Base-by-base conservation (phyloP, 2,113 vertebrate species). In the Upupa epops region DNA sequence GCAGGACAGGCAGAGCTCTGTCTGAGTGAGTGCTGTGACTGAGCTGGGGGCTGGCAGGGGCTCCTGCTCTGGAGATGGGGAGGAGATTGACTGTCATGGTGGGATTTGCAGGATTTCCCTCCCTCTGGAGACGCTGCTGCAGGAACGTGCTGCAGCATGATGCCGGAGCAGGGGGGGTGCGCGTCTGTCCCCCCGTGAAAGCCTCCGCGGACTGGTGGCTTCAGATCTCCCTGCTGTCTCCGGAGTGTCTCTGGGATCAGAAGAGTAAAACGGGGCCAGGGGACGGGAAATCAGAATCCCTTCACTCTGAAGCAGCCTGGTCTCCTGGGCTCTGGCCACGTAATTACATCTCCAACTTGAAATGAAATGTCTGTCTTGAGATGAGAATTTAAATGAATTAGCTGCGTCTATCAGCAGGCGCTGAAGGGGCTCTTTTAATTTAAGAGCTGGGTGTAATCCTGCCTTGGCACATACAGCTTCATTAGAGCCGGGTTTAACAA, bases 361-460 rank as follows among this genome's bases (percentile, higher is more conserved):
- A 94, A 91, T 93, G 70, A 92, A 95, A 90, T 74, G 72, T 91
- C 91, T 94, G 18, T 64, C 71, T 82, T 81, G 75, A 91, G 94
- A 92, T 78, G 86, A 86, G 91, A 86, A 63, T 84, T 84, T 89
- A 93, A 97, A 95, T 84, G 86, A 94, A 96, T 96, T 88, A 94
- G 61, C 74, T 46, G 80, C 40, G 34, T 90, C 86, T 89, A 65
- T 93, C 88, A 68, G 89, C 70, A 76, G 83, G 77, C 0, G 1
- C 86, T 69, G 73, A 88, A 81, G 89, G 89, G 90, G 46, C 61
- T 84, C 29, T 70, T 88, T 91, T 94, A 90, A 94, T 92, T 95
- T 72, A 45, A 92, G 88, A 83, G 65, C 75, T n/a, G 90, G 89
- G 89, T 94, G 32, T 70, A 90, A 83, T 78, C 79, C 85, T 94